Percentiles rank a stretch among this genome's conserved stretches.
These are phyloP conservation scores for Diplodus puntazzo DNA, from an alignment of 2,797 vertebrate genomes.

Conservation along the genomic window DNA sequence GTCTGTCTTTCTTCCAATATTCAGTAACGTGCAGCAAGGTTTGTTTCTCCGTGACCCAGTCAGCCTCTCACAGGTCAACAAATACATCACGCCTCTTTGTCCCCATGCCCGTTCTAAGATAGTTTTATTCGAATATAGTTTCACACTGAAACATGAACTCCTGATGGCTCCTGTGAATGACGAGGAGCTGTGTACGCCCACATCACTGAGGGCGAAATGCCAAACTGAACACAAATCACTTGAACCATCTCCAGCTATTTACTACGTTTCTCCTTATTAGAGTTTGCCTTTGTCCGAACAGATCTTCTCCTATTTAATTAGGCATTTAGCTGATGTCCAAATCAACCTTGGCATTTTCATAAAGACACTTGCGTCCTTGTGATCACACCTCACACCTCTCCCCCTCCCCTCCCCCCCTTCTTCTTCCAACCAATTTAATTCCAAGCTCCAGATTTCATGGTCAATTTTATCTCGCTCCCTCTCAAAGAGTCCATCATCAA, in stretches of 20 bases:
- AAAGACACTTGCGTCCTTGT: constrained; percentile 79
- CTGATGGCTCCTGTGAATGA: not conserved
- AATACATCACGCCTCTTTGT: not conserved
- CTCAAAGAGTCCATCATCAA: constrained; percentile 87
- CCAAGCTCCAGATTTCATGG: constrained; percentile 87
- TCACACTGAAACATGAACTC: not conserved
- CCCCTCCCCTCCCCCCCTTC: constrained; percentile 36
- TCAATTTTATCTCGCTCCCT: constrained; percentile 87
- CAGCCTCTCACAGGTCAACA: not conserved
- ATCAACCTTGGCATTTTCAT: constrained; percentile 84
- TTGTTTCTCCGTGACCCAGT: no score
- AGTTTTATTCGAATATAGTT: not conserved
- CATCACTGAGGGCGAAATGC: constrained; percentile 39
- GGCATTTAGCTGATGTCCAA: constrained; percentile 84
- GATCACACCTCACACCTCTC: constrained; percentile 74
- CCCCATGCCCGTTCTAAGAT: not conserved
- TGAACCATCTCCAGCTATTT: constrained; percentile 60
- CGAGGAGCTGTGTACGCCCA: not conserved
- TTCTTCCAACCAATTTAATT: constrained; percentile 87
- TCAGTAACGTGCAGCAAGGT: no score
- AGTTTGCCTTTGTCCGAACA: constrained; percentile 73
- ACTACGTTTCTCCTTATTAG: constrained; percentile 71
- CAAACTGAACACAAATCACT: constrained; percentile 60
- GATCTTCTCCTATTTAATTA: constrained; percentile 80
- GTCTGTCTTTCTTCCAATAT: no score